A percentile compares a stretch with the other conserved stretches of the same genome.
Evolutionary conservation across 2,797 vertebrate genomes (phyloP).

Genomic region (Semaprochilodus insignis): DNA sequence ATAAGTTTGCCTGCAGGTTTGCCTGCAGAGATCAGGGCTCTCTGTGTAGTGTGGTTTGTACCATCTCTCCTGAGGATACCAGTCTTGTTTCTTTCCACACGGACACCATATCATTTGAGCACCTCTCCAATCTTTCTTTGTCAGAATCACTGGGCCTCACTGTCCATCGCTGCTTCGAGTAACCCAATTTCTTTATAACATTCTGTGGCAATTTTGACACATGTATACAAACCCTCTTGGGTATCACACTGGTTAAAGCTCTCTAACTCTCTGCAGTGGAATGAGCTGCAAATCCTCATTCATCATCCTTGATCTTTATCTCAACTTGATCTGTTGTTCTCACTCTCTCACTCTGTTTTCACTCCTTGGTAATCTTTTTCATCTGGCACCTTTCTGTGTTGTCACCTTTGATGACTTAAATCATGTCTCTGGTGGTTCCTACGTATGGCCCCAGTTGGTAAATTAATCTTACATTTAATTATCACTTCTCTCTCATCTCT

Average conservation of each 20-base stretch:
- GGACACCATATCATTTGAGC: conserved; percentile 57
- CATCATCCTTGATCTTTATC: conserved; percentile 26
- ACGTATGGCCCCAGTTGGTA: not conserved
- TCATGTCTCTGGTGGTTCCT: conserved; percentile 12
- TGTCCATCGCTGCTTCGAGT: conserved; percentile 32
- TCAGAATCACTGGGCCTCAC: conserved; percentile 17
- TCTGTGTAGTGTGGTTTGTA: conserved; percentile 31
- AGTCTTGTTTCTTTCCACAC: conserved; percentile 31
- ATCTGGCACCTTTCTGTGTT: not conserved
- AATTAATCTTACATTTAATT: conserved; percentile 12
- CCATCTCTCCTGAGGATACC: conserved; percentile 48
- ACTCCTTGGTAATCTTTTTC: conserved; percentile 5
- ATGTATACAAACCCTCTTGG: conserved; percentile 41
- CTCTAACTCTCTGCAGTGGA: conserved; percentile 16
- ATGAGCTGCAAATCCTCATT: conserved; percentile 16
- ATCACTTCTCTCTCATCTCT: not conserved
- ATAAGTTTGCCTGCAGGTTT: conserved; percentile 28
- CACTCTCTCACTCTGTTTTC: conserved; percentile 11
- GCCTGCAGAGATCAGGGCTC: conserved; percentile 14
- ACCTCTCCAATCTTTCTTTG: conserved; percentile 61
- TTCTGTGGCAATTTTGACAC: conserved; percentile 35
- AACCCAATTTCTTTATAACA: conserved; percentile 35
- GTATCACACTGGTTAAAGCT: not conserved
- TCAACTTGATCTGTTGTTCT: conserved; percentile 19
- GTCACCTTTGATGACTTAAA: not conserved